A percentile compares a stretch with the other conserved stretches of the same genome.
Conservation (phyloP, 2,888 invertebrate genomes). For the Muschampia plurimacula region DNA sequence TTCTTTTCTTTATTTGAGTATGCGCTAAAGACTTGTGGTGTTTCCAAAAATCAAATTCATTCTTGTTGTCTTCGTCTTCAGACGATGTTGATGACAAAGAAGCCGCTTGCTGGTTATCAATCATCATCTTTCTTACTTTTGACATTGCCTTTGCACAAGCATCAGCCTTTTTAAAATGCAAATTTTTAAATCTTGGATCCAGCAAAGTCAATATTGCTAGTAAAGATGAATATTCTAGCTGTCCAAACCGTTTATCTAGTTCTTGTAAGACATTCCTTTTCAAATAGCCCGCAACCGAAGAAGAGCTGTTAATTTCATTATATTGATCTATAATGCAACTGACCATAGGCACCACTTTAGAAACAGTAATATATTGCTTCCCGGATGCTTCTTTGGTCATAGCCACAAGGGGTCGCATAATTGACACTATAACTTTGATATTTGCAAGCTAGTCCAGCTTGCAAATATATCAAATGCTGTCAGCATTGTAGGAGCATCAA, state of each 20-base stretch:
- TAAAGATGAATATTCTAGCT: conserved; percentile 47
- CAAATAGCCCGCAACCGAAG: conserved; percentile 46
- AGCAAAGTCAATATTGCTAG: conserved; percentile 43
- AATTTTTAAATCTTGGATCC: conserved; percentile 52
- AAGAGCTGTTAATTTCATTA: conserved; percentile 41
- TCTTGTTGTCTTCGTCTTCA: too few species aligned
- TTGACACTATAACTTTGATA: background rate
- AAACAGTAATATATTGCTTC: conserved; percentile 29
- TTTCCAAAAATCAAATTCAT: too few species aligned
- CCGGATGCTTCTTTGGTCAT: background rate
- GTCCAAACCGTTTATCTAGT: conserved; percentile 49
- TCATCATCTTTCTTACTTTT: conserved; percentile 45
- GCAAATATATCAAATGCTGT: conserved; percentile 41
- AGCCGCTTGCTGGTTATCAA: conserved; percentile 32
- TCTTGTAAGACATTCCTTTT: conserved; percentile 43
- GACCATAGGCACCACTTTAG: conserved; percentile 53
- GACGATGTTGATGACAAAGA: too few species aligned
- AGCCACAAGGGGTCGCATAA: background rate
- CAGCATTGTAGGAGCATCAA: conserved; percentile 42
- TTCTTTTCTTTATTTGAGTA: too few species aligned
- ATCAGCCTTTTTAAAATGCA: conserved; percentile 50
- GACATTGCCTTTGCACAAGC: conserved; percentile 49
- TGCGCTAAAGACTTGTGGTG: too few species aligned
- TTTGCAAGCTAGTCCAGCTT: background rate
- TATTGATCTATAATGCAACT: conserved; percentile 51